Evolutionary conservation across 1,140 invertebrate species (phyloP).

Genomic region (Zaprionus ornatus): DNA sequence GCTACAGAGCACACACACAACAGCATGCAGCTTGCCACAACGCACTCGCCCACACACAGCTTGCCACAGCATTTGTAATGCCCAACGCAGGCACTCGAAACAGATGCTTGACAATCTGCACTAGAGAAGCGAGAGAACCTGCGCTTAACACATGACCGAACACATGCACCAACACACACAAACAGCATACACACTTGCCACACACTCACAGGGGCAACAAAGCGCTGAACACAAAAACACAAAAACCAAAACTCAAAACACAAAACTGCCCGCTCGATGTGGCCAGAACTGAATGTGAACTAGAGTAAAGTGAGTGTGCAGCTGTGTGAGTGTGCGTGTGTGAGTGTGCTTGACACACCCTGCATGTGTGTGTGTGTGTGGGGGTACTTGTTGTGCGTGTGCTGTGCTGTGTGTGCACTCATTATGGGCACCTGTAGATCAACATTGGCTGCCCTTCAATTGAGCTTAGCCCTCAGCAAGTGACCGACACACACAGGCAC

Average conservation of each 20-base stretch:
- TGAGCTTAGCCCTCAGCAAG: conserved; percentile 63
- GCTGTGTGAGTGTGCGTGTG: conserved; percentile 5
- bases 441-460: conserved; percentile 68
- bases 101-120: conserved; percentile 53
- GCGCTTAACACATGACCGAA: conserved; percentile 46
- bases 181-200: neutral
- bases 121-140: conserved; percentile 18
- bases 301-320: neutral
- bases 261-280: conserved; percentile 31
- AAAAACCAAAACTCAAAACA: conserved; percentile 22
- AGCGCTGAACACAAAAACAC: conserved; percentile 23
- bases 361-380: conserved; percentile 21
- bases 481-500: conserved; percentile 56
- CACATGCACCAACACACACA: neutral
- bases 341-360: neutral
- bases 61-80: conserved; percentile 73
- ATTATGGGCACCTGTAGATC: conserved; percentile 64
- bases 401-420: conserved; percentile 23
- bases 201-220: neutral
- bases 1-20: conserved; percentile 54
- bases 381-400: conserved; percentile 11
- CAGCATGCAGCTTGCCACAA: conserved; percentile 49
- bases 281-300: conserved; percentile 17
- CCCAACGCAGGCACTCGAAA: conserved; percentile 64
- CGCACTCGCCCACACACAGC: conserved; percentile 48